A percentile compares a stretch with the other conserved stretches of the same genome.
Conservation (phyloP, 2,797 vertebrate genomes). For the Allobates femoralis region DNA sequence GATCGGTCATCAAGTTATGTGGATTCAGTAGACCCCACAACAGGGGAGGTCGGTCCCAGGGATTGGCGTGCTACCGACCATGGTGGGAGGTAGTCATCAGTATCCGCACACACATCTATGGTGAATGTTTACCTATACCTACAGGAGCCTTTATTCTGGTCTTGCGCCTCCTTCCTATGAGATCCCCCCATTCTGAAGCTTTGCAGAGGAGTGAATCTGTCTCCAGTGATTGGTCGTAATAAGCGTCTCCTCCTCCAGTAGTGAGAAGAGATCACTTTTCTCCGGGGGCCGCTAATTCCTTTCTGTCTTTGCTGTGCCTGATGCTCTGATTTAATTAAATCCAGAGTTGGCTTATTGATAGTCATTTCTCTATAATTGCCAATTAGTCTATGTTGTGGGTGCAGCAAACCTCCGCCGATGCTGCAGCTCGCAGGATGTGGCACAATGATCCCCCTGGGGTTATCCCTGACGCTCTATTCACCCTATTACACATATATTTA, state of each 20-base stretch:
- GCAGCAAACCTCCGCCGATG: background rate
- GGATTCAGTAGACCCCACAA: too few species aligned
- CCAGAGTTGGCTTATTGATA: slow-evolving; percentile 32
- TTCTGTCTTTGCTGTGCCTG: slow-evolving; percentile 17
- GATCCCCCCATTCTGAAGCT: too few species aligned
- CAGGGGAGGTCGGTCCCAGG: too few species aligned
- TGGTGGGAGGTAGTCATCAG: too few species aligned
- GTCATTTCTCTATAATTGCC: slow-evolving; percentile 53
- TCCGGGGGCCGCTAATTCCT: slow-evolving; percentile 37
- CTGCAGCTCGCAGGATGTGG: background rate
- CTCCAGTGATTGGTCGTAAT: background rate
- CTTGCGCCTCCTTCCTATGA: too few species aligned
- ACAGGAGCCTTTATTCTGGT: too few species aligned
- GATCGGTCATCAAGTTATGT: too few species aligned
- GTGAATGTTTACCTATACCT: too few species aligned
- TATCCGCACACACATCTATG: too few species aligned
- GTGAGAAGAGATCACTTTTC: background rate
- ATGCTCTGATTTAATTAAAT: slow-evolving; percentile 47
- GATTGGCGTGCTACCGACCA: too few species aligned
- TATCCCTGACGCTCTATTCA: background rate
- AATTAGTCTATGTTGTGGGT: slow-evolving; percentile 54
- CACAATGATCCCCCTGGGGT: background rate
- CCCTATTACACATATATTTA: background rate
- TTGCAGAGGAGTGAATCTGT: too few species aligned
- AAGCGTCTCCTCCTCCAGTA: background rate